Base-by-base conservation (phyloP, 1,140 invertebrate species). In the Hylaeus anthracinus region DNA sequence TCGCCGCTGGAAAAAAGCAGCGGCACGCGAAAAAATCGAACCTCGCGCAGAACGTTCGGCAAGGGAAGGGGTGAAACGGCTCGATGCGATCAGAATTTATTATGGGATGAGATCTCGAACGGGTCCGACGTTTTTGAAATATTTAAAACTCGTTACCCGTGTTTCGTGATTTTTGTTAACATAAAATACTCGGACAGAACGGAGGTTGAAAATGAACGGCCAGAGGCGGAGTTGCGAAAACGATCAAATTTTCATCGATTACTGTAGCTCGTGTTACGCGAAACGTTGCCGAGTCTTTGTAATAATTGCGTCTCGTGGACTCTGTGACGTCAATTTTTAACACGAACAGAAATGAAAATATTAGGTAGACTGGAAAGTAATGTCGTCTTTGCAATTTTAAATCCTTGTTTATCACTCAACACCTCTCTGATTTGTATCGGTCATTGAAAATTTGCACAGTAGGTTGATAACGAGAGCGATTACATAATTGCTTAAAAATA, bases 41-140 rank as follows among this genome's bases (percentile, higher is more conserved):
- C 12, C 26, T 39, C 15, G 65, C 56, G 37, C 43, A 5, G 12
- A 10, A 8, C 5, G 37, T 75, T 51, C 12, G 66, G 26, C 26
- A 26, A 26, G 26, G 26, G 26, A 26, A 26, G 26, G 14, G 15
- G 1, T 9, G 56, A 10, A 63, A 78, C 69, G 76, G 61, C 41
- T 61, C 45, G 48, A 63, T 78, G 69, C 58, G 37, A 26, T 45
- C 14, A 8, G 60, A 72, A 79, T 72, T 79, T 79, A 72, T 78
- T 72, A 78, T 55, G 9, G 48, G 8, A 8, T 10, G 61, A 48
- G 61, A 60, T 67, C 53, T 51, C 39, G 60, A 41, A 26, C 63
- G 41, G 45, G 51, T 39, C 39, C 12, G 61, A 12, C 26, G 26
- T 39, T 63, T 63, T 5, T 63, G 60, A 39, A 74, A 53, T 53